Conservation (phyloP, 2,113 vertebrate species). For the Nothobranchius furzeri region DNA sequence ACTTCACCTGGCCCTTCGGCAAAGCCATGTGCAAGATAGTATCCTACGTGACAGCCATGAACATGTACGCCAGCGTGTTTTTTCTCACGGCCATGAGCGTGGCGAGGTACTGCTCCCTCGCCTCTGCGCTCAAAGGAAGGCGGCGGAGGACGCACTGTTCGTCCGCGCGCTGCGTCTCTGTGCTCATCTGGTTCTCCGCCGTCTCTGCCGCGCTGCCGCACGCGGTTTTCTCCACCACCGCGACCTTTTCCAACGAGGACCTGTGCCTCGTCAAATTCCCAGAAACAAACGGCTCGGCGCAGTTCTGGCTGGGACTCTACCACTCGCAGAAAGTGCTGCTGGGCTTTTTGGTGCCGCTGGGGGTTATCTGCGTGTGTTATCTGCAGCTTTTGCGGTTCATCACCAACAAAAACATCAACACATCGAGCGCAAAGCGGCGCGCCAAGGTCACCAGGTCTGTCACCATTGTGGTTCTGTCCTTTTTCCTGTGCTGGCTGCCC, state of each 20-base stretch:
- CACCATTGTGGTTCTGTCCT: constrained; percentile 91
- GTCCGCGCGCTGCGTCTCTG: constrained; percentile 81
- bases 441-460: constrained; percentile 93
- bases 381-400: constrained; percentile 89
- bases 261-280: constrained; percentile 93
- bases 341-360: constrained; percentile 88
- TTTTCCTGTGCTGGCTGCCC: constrained; percentile 96
- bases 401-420: constrained; percentile 81
- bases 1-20: constrained; percentile 95
- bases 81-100: constrained; percentile 98
- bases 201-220: constrained; percentile 87
- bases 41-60: constrained; percentile 91
- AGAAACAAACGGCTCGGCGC: constrained; percentile 79
- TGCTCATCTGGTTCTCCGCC: constrained; percentile 85
- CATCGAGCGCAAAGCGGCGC: constrained; percentile 83
- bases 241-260: constrained; percentile 85
- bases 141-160: constrained; percentile 72
- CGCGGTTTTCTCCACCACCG: constrained; percentile 91
- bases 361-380: constrained; percentile 88
- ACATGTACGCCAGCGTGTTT: constrained; percentile 99
- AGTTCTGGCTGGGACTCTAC: constrained; percentile 92
- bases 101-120: constrained; percentile 88
- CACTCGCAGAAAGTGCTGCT: constrained; percentile 92
- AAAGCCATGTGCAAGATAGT: constrained; percentile 95
- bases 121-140: constrained; percentile 85